phyloP scores from a whole-genome alignment of 2,113 vertebrate species.

The Cepphus grylle region DNA sequence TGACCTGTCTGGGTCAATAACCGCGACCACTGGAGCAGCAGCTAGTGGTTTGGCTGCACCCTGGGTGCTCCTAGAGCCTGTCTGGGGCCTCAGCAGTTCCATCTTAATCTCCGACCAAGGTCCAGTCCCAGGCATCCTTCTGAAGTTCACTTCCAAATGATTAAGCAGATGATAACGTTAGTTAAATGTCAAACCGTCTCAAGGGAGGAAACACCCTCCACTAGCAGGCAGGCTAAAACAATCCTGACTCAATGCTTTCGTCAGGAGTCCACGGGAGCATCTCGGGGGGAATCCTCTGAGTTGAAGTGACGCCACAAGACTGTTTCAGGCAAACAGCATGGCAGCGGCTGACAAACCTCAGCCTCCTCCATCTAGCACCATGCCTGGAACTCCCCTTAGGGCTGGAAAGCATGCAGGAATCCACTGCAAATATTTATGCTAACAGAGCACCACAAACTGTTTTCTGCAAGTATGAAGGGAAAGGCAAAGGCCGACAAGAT shows the following conservation, averaged over 20 bases:
- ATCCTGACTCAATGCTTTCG: neutral
- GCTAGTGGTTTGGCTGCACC: neutral
- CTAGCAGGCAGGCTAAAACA: neutral
- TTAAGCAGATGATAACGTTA: neutral
- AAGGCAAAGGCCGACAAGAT: neutral
- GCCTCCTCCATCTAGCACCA: neutral
- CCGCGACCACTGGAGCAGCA: accelerated
- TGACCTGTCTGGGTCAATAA: neutral
- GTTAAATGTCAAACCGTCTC: neutral
- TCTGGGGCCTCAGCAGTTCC: neutral
- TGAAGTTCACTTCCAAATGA: neutral
- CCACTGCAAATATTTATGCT: neutral
- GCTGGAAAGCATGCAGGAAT: neutral
- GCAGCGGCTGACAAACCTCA: neutral
- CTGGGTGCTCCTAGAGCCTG: neutral
- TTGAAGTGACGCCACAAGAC: neutral
- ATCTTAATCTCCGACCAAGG: neutral
- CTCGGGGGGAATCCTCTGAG: neutral
- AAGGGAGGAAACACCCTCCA: neutral
- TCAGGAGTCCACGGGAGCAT: neutral
- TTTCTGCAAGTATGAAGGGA: slow-evolving; percentile 11
- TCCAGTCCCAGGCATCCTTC: neutral
- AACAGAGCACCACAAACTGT: neutral
- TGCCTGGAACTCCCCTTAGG: neutral
- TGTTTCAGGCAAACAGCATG: neutral